Evolutionary conservation across 2,113 vertebrate genomes (phyloP).

Genomic region (Anhinga rufa): DNA sequence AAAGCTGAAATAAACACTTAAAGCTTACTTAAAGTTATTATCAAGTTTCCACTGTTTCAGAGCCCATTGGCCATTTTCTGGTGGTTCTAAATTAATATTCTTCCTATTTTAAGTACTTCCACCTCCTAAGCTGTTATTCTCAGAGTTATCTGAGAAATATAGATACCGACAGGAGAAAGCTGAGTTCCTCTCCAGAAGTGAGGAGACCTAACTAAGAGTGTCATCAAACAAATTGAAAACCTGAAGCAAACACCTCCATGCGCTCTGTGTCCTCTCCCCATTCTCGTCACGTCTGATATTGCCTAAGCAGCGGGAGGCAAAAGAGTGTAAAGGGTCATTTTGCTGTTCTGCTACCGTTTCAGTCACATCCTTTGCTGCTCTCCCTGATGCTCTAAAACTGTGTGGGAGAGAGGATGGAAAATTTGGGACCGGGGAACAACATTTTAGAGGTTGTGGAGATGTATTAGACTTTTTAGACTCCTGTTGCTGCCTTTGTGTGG

Average conservation of each 20-base stretch:
- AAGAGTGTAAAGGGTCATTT: background rate
- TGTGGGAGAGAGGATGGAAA: fast-evolving
- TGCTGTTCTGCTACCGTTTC: background rate
- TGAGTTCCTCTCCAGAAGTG: background rate
- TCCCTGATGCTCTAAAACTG: background rate
- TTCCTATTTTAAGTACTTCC: background rate
- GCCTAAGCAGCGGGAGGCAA: background rate
- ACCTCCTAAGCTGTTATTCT: background rate
- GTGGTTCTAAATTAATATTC: background rate
- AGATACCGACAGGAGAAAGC: background rate
- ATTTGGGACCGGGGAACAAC: background rate
- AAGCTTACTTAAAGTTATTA: background rate
- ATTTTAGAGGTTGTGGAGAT: background rate
- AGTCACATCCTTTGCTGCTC: background rate
- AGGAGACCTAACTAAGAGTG: background rate
- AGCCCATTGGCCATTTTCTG: background rate
- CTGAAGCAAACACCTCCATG: background rate
- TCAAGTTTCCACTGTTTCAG: background rate
- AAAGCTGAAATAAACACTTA: background rate
- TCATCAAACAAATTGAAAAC: background rate
- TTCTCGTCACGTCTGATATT: background rate
- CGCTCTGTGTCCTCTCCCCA: background rate
- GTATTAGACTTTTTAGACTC: background rate
- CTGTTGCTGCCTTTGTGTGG: background rate
- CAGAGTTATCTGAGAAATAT: background rate